Evolutionary conservation across 2,113 vertebrate species (phyloP).

Genomic region (Centropus bengalensis): DNA sequence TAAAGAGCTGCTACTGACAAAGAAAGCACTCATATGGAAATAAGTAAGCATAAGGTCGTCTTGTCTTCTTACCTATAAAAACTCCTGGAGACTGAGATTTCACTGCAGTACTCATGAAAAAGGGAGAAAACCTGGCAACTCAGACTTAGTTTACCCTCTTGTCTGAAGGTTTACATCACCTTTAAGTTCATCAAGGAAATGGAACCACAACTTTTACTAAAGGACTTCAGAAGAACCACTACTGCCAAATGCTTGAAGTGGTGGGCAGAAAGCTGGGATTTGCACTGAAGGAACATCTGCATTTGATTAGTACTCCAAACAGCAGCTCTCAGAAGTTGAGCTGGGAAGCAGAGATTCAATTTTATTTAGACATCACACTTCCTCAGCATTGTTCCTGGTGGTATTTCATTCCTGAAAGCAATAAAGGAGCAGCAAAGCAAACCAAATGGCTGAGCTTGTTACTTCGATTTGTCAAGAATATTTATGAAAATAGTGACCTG

Average conservation of each 20-base stretch:
- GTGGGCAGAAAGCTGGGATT: neutral
- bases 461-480: neutral
- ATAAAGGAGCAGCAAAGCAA: neutral
- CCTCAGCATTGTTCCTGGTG: neutral
- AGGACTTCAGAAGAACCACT: neutral
- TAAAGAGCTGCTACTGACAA: neutral
- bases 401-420: slow-evolving; percentile 30
- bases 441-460: neutral
- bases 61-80: slow-evolving; percentile 16
- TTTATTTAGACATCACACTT: slow-evolving; percentile 2
- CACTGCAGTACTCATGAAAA: neutral
- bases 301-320: slow-evolving; percentile 17
- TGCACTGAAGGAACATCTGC: neutral
- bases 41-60: neutral
- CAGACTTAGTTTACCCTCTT: neutral
- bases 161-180: neutral
- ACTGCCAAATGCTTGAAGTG: neutral
- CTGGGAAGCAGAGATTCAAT: slow-evolving; percentile 5
- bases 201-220: neutral
- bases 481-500: neutral
- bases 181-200: neutral
- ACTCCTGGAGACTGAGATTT: neutral
- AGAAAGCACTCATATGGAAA: neutral
- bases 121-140: neutral
- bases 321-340: neutral